These are phyloP conservation scores for Eurois occulta DNA, from an alignment of 2,888 invertebrate species.

Conservation along the genomic window DNA sequence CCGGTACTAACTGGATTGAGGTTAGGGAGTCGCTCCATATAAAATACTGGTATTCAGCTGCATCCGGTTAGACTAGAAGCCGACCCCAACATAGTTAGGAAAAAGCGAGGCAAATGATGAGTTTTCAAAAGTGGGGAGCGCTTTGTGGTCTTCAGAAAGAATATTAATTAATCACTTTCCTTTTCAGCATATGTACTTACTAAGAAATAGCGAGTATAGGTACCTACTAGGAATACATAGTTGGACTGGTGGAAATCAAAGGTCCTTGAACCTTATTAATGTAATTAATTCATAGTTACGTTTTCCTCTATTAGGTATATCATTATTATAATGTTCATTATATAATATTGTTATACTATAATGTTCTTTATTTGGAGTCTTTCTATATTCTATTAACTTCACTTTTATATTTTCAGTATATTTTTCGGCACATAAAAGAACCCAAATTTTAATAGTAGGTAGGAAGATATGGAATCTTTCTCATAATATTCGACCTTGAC, in stretches of 20 bases:
- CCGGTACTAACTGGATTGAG: too few relatives aligned
- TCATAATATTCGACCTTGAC: slow-evolving; percentile 2
- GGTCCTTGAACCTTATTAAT: neutral
- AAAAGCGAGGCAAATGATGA: neutral
- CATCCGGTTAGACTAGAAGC: too few relatives aligned
- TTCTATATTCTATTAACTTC: neutral
- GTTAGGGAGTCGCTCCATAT: too few relatives aligned
- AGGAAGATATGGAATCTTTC: neutral
- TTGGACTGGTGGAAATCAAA: neutral
- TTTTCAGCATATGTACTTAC: neutral
- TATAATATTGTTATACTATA: neutral
- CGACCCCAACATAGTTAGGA: too few relatives aligned
- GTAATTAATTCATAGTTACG: neutral
- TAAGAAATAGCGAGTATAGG: neutral
- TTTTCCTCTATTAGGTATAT: neutral
- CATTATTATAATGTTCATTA: neutral
- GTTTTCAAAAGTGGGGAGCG: slow-evolving; percentile 12
- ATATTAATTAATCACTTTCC: slow-evolving; percentile 22
- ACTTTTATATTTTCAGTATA: slow-evolving; percentile 3
- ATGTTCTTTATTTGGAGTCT: neutral
- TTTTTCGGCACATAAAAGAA: neutral
- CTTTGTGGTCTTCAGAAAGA: slow-evolving; percentile 3
- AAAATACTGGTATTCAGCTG: too few relatives aligned
- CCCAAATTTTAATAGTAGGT: neutral
- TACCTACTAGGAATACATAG: neutral